Evolutionary conservation across 2,113 vertebrate species (phyloP), one percentile per base, ranked within the genome.

Genomic region (Bagarius yarrelli): DNA sequence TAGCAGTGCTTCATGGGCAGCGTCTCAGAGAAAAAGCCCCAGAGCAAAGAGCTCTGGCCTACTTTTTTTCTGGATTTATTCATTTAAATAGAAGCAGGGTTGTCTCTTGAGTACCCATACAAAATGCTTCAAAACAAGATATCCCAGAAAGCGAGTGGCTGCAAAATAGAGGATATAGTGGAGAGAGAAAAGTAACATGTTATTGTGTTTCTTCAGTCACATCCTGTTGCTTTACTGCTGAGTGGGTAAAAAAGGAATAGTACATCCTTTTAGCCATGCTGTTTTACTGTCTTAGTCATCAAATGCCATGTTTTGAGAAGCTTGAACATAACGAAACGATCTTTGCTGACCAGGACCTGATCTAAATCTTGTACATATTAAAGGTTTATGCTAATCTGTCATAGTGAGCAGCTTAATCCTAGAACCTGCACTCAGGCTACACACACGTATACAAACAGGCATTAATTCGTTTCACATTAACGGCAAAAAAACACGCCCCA

Each of bases 121-220:
- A 80, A 61, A 80, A 80, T 61, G 56, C 67, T 80, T 60, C 21
- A 47, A 60, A 79, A 77, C 19, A 61, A 77, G 27, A 13, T 47
- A 77, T 72, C n/a, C 53, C 12, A 53, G 27, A 66, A 64, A 63
- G 40, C 9, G 12, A 23, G 76, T 53, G 76, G 34, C 27, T 16
- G 60, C 27, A 52, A 79, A 64, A 34, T 18, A 34, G 64, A 44
- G 8, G 52, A 27, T 32, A 19, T 16, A 27, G 25, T 56, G 19
- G 40, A 18, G 56, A 60, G 67, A 50, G 36, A 60, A 40, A 32
- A 50, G 67, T 32, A 18, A 80, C 44, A 30, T 40, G 34, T 69
- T 69, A 23, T 76, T 61, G 9, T 69, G 40, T 79, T 56, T 69
- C 34, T 50, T 36, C 73, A 59, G 11, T 75, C 32, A 9, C 19